Conservation (phyloP, 92 coral and sea anemone species). For the Epizoanthus stellaris region DNA sequence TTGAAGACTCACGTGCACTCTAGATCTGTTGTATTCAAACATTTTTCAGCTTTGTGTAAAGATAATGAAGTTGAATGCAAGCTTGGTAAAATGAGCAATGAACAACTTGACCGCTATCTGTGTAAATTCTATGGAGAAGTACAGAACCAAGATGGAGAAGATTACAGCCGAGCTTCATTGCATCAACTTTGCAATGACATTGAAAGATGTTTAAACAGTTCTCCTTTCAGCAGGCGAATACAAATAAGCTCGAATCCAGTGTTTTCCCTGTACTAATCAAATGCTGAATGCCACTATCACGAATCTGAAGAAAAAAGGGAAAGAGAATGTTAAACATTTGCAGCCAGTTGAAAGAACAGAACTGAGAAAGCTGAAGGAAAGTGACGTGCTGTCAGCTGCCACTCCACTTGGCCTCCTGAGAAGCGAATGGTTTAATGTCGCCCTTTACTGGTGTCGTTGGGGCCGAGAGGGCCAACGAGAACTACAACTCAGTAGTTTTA, state of each 20-base stretch:
- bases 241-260: slow-evolving; percentile 36
- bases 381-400: slow-evolving; percentile 44
- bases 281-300: slow-evolving; percentile 69
- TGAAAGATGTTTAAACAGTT: slow-evolving; percentile 57
- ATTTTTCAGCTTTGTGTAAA: slow-evolving; percentile 31
- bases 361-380: slow-evolving; percentile 41
- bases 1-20: too few relatives aligned
- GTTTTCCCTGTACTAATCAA: slow-evolving; percentile 54
- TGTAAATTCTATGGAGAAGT: slow-evolving; percentile 67
- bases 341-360: slow-evolving; percentile 4
- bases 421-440: slow-evolving; percentile 56
- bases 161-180: slow-evolving; percentile 62
- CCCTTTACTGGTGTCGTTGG: slow-evolving; percentile 57
- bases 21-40: too few relatives aligned
- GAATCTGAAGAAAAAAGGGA: not conserved
- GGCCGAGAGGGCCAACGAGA: slow-evolving; percentile 69
- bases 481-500: slow-evolving; percentile 52
- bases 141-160: slow-evolving; percentile 53
- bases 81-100: slow-evolving; percentile 10
- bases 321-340: too few relatives aligned
- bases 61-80: slow-evolving; percentile 3
- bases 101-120: slow-evolving; percentile 47
- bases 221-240: slow-evolving; percentile 50
- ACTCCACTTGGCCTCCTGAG: slow-evolving; percentile 53
- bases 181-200: slow-evolving; percentile 53